Evolutionary conservation across 2,888 invertebrate species (phyloP), one percentile per base, ranked within the genome.

Genomic region (Nephrocerus scutellatus): DNA sequence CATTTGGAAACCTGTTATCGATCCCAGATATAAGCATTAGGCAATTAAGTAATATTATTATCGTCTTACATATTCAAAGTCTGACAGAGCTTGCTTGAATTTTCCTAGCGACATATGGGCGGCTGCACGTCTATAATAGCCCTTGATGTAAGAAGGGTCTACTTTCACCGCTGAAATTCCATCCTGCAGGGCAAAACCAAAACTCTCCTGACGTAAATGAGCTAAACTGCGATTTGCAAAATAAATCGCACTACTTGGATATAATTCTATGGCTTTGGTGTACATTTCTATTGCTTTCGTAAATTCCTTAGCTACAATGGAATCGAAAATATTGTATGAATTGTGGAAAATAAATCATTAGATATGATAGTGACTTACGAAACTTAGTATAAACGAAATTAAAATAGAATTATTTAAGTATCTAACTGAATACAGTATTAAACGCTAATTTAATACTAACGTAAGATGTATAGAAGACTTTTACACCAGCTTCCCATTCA

Each of bases 21-120:
- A 14, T 8, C 19, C 6, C 35, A 30, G 13, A 4, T 5, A 14
- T 25, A 12, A 14, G 21, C 7, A 28, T 3, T 15, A 21, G 10
- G n/a, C 16, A 15, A 14, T 15, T 14, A 2, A 15, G 4, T 30
- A 21, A 9, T 20, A 22, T 25, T 10, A 14, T 10, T 15, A 5
- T 18, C 43, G 60, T 74, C 79, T 76, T 72, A 92, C 92, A 68
- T 87, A 83, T 80, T 96, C 95, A 73, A 90, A 97, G 73, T 98
- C 97, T 68, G 84, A 85, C 50, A 97, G 76, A 8, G 98, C 98
- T 70, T 86, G 75, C 72, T 95, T 96, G 70, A 92, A 96, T 73
- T 95, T 95, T 52, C 97, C 96, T 60, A 97, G 71, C 18, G 96
- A 90, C 96, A 99, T 97, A 59, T 93, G 80, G 21, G 98, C 86